phyloP scores from a whole-genome alignment of 2,113 vertebrate species.

The Haemorhous mexicanus region DNA sequence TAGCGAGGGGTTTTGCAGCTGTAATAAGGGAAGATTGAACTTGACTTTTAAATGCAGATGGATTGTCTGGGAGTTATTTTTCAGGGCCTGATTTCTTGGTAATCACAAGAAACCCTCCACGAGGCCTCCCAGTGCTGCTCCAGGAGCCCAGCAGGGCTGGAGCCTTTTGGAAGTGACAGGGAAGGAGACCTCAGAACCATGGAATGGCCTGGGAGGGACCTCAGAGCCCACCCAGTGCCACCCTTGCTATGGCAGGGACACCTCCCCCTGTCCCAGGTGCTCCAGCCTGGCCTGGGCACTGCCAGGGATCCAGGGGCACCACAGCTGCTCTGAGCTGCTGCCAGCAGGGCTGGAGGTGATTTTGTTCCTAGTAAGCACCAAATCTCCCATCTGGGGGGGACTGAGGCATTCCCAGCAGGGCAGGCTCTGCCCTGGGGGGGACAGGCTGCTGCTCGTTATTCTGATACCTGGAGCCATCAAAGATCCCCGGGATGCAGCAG shows the following conservation, averaged over 20 bases:
- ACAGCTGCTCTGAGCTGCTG: not conserved
- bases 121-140: not conserved
- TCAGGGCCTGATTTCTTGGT: not conserved
- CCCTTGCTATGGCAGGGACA: not conserved
- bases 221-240: rapidly evolving
- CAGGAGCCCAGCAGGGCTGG: not conserved
- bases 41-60: not conserved
- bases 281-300: not conserved
- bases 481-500: not conserved
- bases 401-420: not conserved
- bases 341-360: not conserved
- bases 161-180: not conserved
- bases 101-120: not conserved
- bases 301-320: not conserved
- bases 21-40: not conserved
- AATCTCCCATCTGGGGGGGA: not conserved
- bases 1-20: not conserved
- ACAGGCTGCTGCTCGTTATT: not conserved
- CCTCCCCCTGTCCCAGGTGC: not conserved
- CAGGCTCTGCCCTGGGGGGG: not conserved
- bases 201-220: not conserved
- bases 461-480: not conserved
- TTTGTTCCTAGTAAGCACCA: rapidly evolving
- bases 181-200: not conserved
- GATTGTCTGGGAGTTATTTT: not conserved